Evolutionary conservation across 2,797 vertebrate species (phyloP).

Genomic region (Leptatherina wallacei): DNA sequence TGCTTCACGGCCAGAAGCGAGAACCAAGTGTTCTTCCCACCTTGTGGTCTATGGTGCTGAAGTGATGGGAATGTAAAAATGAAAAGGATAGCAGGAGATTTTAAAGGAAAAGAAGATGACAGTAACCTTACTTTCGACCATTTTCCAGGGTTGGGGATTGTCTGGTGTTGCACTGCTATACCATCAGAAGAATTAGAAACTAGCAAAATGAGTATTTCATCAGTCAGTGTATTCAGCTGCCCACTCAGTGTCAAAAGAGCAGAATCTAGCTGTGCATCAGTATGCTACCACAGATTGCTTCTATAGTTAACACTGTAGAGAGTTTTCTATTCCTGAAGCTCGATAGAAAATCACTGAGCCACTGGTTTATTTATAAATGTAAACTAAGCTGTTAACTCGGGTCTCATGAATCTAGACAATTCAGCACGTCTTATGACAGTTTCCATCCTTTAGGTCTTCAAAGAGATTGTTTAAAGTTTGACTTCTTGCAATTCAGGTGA

Average conservation of each 20-base stretch:
- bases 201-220: constrained; percentile 53
- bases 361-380: not conserved
- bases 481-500: too few species aligned
- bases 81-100: constrained; percentile 41
- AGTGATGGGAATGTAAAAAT: constrained; percentile 36
- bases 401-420: not conserved
- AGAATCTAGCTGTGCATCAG: constrained; percentile 27
- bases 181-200: constrained; percentile 61
- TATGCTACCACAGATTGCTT: not conserved
- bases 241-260: constrained; percentile 46
- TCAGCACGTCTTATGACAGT: not conserved
- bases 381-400: not conserved
- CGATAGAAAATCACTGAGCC: not conserved
- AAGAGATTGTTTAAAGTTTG: too few species aligned
- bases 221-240: constrained; percentile 51
- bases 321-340: not conserved
- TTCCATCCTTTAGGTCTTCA: not conserved
- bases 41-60: constrained; percentile 33
- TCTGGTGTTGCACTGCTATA: constrained; percentile 18
- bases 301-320: not conserved
- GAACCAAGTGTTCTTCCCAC: constrained; percentile 46
- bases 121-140: constrained; percentile 37
- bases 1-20: constrained; percentile 14
- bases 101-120: constrained; percentile 35
- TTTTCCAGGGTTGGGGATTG: constrained; percentile 12